phyloP scores from a whole-genome alignment of 1,140 invertebrate genomes.

The Drosophila sp. region DNA sequence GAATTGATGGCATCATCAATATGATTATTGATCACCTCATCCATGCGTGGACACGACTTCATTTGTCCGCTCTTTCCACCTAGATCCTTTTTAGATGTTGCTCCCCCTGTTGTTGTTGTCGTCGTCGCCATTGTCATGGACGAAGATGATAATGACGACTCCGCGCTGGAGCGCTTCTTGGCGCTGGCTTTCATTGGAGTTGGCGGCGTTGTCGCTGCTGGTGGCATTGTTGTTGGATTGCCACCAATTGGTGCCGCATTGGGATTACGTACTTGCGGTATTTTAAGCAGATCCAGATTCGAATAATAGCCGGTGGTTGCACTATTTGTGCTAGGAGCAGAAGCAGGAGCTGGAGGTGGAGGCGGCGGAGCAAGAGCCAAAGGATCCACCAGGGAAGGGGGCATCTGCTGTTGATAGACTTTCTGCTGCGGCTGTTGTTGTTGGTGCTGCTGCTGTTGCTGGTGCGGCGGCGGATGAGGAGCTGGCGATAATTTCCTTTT shows the following conservation, averaged over 20 bases:
- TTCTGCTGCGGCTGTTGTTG: slow-evolving; percentile 10
- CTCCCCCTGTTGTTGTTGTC: not conserved
- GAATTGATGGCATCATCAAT: slow-evolving; percentile 81
- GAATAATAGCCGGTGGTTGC: slow-evolving; percentile 55
- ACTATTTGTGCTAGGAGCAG: slow-evolving; percentile 40
- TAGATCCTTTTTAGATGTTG: slow-evolving; percentile 12
- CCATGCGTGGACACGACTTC: slow-evolving; percentile 58
- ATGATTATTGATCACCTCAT: slow-evolving; percentile 78
- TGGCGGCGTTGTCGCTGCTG: not conserved
- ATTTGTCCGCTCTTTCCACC: slow-evolving; percentile 22
- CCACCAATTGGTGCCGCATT: not conserved
- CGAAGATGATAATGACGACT: not conserved
- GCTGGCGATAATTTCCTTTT: slow-evolving; percentile 44
- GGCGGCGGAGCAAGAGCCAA: slow-evolving; percentile 13
- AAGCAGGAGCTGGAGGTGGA: slow-evolving; percentile 7
- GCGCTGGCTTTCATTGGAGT: not conserved
- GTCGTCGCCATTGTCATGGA: no score
- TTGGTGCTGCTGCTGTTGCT: slow-evolving; percentile 19
- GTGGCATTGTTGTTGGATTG: not conserved
- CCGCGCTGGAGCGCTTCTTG: slow-evolving; percentile 1
- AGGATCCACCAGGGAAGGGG: slow-evolving; percentile 3
- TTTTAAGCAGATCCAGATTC: slow-evolving; percentile 74
- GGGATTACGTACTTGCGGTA: slow-evolving; percentile 74
- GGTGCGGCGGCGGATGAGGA: slow-evolving; percentile 11
- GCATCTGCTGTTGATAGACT: not conserved